A percentile compares a stretch with the other conserved stretches of the same genome.
Conservation (phyloP, 2,113 vertebrate genomes). For the Chionomys nivalis region DNA sequence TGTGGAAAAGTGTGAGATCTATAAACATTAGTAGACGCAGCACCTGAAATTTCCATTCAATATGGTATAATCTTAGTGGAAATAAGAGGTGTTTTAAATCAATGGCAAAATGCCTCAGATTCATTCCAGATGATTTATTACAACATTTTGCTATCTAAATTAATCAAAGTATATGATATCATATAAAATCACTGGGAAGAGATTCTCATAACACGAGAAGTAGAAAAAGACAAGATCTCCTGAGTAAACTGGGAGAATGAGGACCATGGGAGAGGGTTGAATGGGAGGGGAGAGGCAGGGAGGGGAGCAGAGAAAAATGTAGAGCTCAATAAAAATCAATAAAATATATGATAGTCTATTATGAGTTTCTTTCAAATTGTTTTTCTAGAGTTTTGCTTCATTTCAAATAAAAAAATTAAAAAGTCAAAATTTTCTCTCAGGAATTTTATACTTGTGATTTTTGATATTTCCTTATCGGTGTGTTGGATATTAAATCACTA, state of each 20-base stretch:
- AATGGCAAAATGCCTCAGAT: background rate
- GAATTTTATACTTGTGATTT: background rate
- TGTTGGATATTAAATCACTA: no score
- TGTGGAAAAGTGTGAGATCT: background rate
- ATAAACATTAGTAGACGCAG: background rate
- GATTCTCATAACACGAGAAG: background rate
- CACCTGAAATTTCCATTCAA: background rate
- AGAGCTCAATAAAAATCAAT: no score
- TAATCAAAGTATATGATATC: background rate
- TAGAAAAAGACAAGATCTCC: no score
- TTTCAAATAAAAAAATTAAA: background rate
- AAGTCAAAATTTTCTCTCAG: background rate
- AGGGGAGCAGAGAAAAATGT: no score
- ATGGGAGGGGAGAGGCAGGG: accelerated
- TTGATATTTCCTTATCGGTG: no score
- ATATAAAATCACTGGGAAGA: background rate
- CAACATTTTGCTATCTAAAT: background rate
- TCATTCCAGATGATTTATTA: background rate
- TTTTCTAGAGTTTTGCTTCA: background rate
- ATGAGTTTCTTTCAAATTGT: background rate
- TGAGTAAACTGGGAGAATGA: no score
- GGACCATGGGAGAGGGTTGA: no score
- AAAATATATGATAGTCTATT: background rate
- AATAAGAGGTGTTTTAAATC: background rate
- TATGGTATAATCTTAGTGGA: background rate